A percentile compares a stretch with the other conserved stretches of the same genome.
phyloP scores from a whole-genome alignment of 2,797 vertebrate genomes.

The Leptoclinus maculatus region DNA sequence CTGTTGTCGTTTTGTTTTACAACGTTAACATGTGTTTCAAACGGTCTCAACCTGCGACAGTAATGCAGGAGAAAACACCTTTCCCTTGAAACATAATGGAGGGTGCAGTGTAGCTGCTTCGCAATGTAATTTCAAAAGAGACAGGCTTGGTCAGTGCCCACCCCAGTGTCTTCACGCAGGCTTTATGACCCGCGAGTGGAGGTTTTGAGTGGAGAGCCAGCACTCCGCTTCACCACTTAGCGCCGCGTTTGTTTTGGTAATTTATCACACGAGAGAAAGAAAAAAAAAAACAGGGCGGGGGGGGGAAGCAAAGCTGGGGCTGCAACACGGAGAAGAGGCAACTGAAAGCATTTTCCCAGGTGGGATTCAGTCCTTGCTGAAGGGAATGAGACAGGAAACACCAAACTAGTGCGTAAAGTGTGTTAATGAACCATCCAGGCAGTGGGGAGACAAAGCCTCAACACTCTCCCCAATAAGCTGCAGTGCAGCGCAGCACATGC shows the following conservation, averaged over 20 bases:
- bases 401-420: constrained; percentile 17
- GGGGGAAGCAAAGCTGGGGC: not conserved
- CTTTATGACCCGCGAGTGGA: constrained; percentile 5
- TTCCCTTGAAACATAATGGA: not conserved
- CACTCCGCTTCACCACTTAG: constrained; percentile 31
- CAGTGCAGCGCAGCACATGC: constrained; percentile 10
- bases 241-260: constrained; percentile 41
- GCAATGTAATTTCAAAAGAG: not conserved
- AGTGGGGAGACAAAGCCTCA: constrained; percentile 18
- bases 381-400: constrained; percentile 27
- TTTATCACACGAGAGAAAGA: constrained; percentile 51
- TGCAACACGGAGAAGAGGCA: constrained; percentile 27
- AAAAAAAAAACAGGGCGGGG: not conserved
- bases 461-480: not conserved
- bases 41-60: too few species aligned
- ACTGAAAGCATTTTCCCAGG: constrained; percentile 45
- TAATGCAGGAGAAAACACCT: too few species aligned
- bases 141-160: not conserved
- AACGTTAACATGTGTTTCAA: not conserved
- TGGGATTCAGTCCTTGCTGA: constrained; percentile 7
- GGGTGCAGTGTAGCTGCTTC: too few species aligned
- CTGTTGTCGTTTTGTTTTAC: too few species aligned
- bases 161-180: constrained; percentile 8
- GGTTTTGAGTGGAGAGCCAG: constrained; percentile 12
- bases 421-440: constrained; percentile 44